Base-by-base conservation (phyloP, 92 coral and sea anemone genomes). In the Hydrozoanthus gracilis region DNA sequence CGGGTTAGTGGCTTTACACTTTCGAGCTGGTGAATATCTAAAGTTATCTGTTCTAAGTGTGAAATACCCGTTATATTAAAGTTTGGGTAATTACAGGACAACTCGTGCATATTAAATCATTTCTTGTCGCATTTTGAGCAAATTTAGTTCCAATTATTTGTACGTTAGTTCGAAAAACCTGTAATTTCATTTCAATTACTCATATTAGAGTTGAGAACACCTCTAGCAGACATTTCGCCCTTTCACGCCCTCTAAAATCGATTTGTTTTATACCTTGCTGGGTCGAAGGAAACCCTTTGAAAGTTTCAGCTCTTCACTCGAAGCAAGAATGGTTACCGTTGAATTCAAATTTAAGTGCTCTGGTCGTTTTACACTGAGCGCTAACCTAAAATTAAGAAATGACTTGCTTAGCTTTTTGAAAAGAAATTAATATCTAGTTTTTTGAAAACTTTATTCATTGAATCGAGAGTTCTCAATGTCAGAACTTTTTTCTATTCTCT, bases 131-230 rank as follows among this genome's bases (percentile, higher is more conserved):
- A 80, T 80, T 64, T 80, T 62, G 60, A 80, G 69, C 85, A 80
- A 80, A 80, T 80, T 80, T 80, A 80, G 85, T 80, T 80, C 85
- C 75, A 80, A 80, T 80, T 80, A 80, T 80, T 80, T 65, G 62
- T 65, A 80, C 9, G 85, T 80, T 80, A 80, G 62, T 20, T 64
- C 18, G 6, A 48, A 80, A 80, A 80, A 50, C 69, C 15, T 78
- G 44, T 78, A 78, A 80, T 48, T 17, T 65, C 13, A 62, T 80
- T 80, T 49, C 11, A 48, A 80, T 27, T 20, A 65, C 49, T 80
- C 61, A 8, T 27, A 47, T 15, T 46, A n/a, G 60, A 64, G 49
- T 13, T 56, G 20, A 66, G 39, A 27, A 27, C 39, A 27, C 39
- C 39, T 27, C 39, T 27, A 27, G 39, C 39, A 27, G 39, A 27